A percentile compares a stretch with the other conserved stretches of the same genome.
These are phyloP conservation scores for Halcyon malimbica DNA, from an alignment of 2,113 vertebrate genomes.

Conservation along the genomic window DNA sequence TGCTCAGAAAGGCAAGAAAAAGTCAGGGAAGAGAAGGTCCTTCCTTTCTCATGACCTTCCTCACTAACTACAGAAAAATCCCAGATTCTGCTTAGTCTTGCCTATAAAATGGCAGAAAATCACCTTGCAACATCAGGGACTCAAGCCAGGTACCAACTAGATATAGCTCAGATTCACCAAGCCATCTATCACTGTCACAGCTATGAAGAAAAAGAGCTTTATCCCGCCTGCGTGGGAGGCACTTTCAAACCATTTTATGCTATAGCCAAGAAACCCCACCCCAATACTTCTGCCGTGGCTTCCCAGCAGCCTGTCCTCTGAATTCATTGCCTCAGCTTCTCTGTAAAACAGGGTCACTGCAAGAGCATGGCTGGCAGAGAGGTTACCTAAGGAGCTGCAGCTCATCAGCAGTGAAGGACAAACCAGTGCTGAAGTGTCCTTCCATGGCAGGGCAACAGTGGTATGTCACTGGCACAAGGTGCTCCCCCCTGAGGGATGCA, in stretches of 20 bases:
- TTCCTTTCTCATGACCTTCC: neutral
- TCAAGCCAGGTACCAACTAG: slow-evolving; percentile 49
- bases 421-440: neutral
- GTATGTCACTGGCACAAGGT: neutral
- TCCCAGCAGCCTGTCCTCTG: slow-evolving; percentile 25
- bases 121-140: slow-evolving; percentile 55
- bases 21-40: neutral
- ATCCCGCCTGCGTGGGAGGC: slow-evolving; percentile 6
- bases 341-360: slow-evolving; percentile 1
- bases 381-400: neutral
- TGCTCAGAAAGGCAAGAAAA: neutral
- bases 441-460: neutral
- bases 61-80: neutral
- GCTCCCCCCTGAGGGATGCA: neutral
- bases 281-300: neutral
- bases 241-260: neutral
- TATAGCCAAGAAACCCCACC: neutral
- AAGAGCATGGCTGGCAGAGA: neutral
- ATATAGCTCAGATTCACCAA: slow-evolving; percentile 31
- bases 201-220: slow-evolving; percentile 20
- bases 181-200: slow-evolving; percentile 49
- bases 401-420: slow-evolving; percentile 1
- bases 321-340: slow-evolving; percentile 52
- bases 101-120: slow-evolving; percentile 44
- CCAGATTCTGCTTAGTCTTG: slow-evolving; percentile 12